Evolutionary conservation across 2,888 invertebrate genomes (phyloP), one percentile per base, ranked within the genome.

Genomic region (Drosophila multiciliata): DNA sequence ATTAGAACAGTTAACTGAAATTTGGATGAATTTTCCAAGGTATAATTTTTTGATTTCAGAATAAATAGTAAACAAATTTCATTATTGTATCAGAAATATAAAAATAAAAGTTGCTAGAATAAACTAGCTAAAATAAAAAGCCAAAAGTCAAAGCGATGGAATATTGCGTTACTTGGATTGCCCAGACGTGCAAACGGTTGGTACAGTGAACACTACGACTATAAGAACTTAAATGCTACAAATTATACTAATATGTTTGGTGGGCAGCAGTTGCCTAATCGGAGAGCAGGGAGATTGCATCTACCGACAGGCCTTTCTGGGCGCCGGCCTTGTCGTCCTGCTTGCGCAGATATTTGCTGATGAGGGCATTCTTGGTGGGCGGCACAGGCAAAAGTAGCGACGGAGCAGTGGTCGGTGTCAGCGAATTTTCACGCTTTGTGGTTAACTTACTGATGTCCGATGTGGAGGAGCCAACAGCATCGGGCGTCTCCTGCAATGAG

Each of bases 301-400:
- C 77, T 11, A 38, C 15, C 8, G 65, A 12, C 23, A 50, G 20
- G 3, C 35, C 3, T 33, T 49, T 53, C 32, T 38, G 59, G 42
- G 20, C 58, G 15, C 54, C 49, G 32, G n/a, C 70, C 38, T 55
- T 62, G 9, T 77, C 75, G 26, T 67, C 78, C 12, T 70, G 78
- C 53, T 90, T 91, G 52, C 89, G 93, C 23, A 94, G 92, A 66
- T 93, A 94, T 74, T 94, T 93, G 40, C 94, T 94, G 32, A 94
- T 94, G 9, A 93, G 80, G 3, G 88, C 91, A 59, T 92, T 93
- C 77, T 93, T 93, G 32, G 89, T 75, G 52, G 89, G 78, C 55
- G 91, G 90, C 49, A 91, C 92, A 1, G 93, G 93, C 90, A 93
- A 91, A 7, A 93, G 79, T 15, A 94, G 79, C 1, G 93, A 9